Conservation (phyloP, 2,113 vertebrate genomes). For the Daboia siamensis region DNA sequence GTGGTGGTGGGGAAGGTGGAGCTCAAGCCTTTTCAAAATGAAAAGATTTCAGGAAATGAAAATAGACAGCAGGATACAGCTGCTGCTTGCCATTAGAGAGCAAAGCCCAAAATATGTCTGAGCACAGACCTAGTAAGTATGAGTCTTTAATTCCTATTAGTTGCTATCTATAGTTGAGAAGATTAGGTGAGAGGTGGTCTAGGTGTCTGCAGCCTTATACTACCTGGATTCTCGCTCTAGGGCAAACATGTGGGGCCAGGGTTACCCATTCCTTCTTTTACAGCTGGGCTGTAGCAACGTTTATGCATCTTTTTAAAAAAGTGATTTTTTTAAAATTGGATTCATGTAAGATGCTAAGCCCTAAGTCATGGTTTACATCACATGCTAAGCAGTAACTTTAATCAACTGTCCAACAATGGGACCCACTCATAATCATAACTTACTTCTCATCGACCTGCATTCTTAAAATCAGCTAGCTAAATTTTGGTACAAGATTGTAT, state of each 20-base stretch:
- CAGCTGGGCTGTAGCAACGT: background rate
- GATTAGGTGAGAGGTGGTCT: background rate
- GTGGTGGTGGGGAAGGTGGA: slow-evolving; percentile 10
- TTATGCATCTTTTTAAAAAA: background rate
- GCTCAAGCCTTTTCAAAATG: fast-evolving
- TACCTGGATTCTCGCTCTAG: background rate
- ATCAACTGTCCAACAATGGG: background rate
- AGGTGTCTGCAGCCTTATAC: background rate
- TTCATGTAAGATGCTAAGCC: background rate
- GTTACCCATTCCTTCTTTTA: background rate
- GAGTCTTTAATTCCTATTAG: background rate
- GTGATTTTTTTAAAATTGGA: background rate
- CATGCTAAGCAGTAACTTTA: background rate
- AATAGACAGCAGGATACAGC: background rate
- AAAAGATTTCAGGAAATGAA: slow-evolving; percentile 30
- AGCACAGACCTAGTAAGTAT: slow-evolving; percentile 44
- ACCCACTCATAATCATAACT: background rate
- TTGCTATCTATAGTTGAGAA: background rate
- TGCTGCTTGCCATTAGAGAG: background rate
- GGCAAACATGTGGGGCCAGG: background rate
- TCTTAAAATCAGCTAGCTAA: background rate
- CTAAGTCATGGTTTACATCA: background rate
- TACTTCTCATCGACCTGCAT: background rate
- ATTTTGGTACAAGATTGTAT: background rate
- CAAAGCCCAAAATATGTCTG: slow-evolving; percentile 17